Evolutionary conservation across 2,113 vertebrate genomes (phyloP).

Genomic region (Carettochelys insculpta): DNA sequence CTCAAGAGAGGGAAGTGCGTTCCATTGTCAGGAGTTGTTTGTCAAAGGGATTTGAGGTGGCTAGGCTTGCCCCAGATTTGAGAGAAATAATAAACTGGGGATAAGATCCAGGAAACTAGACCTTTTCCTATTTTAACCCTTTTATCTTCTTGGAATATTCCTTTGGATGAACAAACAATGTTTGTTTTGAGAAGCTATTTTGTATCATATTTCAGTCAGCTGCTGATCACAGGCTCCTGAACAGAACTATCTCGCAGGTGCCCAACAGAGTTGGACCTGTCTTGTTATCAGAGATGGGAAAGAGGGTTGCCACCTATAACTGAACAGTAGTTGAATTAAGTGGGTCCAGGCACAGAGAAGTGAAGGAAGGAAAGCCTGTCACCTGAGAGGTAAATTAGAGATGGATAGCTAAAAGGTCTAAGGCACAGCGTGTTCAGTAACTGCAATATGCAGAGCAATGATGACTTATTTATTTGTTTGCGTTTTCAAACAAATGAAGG

Average conservation of each 20-base stretch:
- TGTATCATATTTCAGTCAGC: neutral
- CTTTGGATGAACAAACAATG: neutral
- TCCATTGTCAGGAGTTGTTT: neutral
- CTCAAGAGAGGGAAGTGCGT: rapidly evolving
- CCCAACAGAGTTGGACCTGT: too few species aligned
- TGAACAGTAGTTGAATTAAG: too few species aligned
- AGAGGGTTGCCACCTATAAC: too few species aligned
- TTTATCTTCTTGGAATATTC: neutral
- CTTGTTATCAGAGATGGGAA: too few species aligned
- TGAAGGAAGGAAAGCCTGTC: neutral
- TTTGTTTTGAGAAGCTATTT: neutral
- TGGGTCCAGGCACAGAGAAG: neutral
- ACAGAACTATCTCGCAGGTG: neutral
- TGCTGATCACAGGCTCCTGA: neutral
- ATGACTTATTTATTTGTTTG: too few species aligned
- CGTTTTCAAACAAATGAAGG: too few species aligned
- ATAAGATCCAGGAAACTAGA: rapidly evolving
- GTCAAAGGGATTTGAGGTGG: neutral
- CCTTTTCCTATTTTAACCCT: neutral
- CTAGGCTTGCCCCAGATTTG: neutral
- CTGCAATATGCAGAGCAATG: too few species aligned
- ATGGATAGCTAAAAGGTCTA: neutral
- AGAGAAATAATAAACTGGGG: neutral
- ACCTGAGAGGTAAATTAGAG: rapidly evolving
- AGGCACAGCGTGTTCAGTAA: too few species aligned